A percentile compares a stretch with the other conserved stretches of the same genome.
These are phyloP conservation scores for Cardiocondyla obscurior DNA, from an alignment of 1,140 invertebrate genomes.

Conservation along the genomic window DNA sequence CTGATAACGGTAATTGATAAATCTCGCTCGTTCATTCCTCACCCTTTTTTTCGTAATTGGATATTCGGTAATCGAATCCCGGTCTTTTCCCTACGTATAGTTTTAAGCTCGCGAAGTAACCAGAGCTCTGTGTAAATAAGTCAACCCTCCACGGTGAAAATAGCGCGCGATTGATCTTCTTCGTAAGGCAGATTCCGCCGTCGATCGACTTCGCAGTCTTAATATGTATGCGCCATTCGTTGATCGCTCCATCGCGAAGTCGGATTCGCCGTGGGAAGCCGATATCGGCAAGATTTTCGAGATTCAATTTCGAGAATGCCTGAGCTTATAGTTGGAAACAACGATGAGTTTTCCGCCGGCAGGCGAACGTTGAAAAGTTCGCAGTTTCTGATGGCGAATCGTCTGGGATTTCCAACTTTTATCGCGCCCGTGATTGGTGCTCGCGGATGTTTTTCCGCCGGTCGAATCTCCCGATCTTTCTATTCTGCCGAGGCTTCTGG, in stretches of 20 bases:
- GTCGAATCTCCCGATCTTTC: constrained; percentile 41
- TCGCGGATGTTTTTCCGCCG: constrained; percentile 61
- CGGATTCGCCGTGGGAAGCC: constrained; percentile 33
- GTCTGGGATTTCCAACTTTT: constrained; percentile 71
- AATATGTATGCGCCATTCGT: constrained; percentile 10
- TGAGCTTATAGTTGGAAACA: constrained; percentile 73
- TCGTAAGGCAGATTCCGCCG: background rate
- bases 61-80: background rate
- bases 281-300: constrained; percentile 68
- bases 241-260: constrained; percentile 46
- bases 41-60: background rate
- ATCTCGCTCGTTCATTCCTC: background rate
- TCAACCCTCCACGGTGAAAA: background rate
- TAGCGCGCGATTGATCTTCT: background rate
- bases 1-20: background rate
- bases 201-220: background rate
- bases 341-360: constrained; percentile 64
- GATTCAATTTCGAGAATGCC: constrained; percentile 70
- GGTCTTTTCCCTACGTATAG: background rate
- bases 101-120: background rate
- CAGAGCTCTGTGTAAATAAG: background rate
- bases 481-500: constrained; percentile 41
- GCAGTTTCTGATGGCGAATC: constrained; percentile 58
- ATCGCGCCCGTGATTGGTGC: constrained; percentile 70
- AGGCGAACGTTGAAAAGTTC: constrained; percentile 62